Conservation (phyloP, 2,113 vertebrate genomes). For the Clarias batrachus region DNA sequence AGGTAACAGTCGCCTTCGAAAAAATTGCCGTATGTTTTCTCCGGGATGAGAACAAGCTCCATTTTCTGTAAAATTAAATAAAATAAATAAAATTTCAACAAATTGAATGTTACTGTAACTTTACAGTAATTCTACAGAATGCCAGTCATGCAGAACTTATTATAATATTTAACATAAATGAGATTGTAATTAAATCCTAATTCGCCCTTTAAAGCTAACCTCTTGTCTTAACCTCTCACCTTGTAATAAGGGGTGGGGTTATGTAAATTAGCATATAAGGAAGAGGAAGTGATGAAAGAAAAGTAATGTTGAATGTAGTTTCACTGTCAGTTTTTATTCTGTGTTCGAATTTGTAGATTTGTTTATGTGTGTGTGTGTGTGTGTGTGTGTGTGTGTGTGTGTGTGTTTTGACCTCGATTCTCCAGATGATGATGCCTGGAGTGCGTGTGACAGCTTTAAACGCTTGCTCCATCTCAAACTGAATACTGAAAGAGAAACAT, state of each 20-base stretch:
- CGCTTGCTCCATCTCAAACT: conserved; percentile 68
- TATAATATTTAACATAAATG: background rate
- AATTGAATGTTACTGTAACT: background rate
- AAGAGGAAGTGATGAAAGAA: background rate
- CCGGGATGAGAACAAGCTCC: conserved; percentile 80
- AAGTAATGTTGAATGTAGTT: background rate
- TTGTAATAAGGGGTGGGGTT: background rate
- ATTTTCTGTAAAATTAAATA: conserved; percentile 76
- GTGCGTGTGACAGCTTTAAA: conserved; percentile 78
- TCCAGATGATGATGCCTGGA: conserved; percentile 82
- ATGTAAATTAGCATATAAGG: background rate
- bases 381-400: background rate
- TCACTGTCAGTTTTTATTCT: background rate
- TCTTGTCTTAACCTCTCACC: background rate
- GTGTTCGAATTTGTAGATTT: background rate
- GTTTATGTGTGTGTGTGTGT: background rate
- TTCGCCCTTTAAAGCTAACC: background rate
- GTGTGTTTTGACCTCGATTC: conserved; percentile 76
- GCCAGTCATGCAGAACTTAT: background rate
- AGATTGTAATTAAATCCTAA: background rate
- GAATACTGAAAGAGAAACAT: background rate
- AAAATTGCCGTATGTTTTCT: conserved; percentile 80
- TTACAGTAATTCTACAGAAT: background rate
- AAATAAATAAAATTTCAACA: background rate
- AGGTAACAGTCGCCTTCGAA: conserved; percentile 90